phyloP scores from a whole-genome alignment of 2,888 invertebrate genomes.

The Scrobipalpa costella region DNA sequence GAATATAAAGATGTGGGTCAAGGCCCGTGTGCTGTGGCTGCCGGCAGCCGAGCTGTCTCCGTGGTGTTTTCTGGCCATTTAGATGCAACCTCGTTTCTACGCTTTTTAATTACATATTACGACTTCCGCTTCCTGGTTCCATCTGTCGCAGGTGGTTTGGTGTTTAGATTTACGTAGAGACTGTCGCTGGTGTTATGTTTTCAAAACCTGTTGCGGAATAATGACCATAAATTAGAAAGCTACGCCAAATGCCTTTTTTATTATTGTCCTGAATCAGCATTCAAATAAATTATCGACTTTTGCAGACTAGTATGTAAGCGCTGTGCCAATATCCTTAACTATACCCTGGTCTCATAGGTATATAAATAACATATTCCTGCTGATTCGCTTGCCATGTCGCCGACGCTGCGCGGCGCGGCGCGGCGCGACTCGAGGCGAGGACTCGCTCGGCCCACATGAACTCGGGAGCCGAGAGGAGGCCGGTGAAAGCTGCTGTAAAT shows the following conservation, averaged over 20 bases:
- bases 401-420: neutral
- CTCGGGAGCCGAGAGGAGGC: constrained; percentile 44
- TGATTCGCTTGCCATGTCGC: neutral
- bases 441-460: constrained; percentile 33
- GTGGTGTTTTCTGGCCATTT: constrained; percentile 25
- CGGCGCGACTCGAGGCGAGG: constrained; percentile 10
- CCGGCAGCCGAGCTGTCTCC: constrained; percentile 7
- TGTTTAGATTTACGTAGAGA: neutral
- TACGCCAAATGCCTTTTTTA: too few species aligned
- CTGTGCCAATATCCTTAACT: too few species aligned
- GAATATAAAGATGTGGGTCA: constrained; percentile 64
- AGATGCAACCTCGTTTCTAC: constrained; percentile 51
- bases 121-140: constrained; percentile 41
- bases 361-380: neutral
- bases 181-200: neutral
- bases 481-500: constrained; percentile 70
- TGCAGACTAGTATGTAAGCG: too few species aligned
- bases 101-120: constrained; percentile 51
- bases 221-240: neutral
- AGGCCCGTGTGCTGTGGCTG: constrained; percentile 42
- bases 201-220: neutral
- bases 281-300: too few species aligned
- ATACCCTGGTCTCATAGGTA: too few species aligned
- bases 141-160: neutral
- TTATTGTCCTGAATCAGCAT: too few species aligned